Base-by-base conservation (phyloP, 2,113 vertebrate genomes). In the Antechinus stuartii region DNA sequence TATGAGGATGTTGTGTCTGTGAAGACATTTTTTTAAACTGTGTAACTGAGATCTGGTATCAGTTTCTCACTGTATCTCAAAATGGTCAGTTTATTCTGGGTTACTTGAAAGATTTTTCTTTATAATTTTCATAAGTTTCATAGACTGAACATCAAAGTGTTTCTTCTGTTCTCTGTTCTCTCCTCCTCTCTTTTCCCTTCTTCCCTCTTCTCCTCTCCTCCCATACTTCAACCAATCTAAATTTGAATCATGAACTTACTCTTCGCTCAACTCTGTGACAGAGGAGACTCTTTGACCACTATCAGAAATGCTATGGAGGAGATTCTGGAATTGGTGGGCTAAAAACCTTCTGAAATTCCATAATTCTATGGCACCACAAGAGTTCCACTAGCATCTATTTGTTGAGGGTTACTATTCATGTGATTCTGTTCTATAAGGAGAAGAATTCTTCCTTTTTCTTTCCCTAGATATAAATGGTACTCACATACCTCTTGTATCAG, bases 241-340 rank as follows among this genome's bases (percentile, higher is more conserved):
- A 49, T 90, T 30, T 50, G 23, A 50, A 47, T 90, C 12, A 2
- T n/a, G 10, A 4, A 35, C 16, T 49, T 49, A 90, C 26, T 90
- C 11, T 27, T 50, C 49, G 25, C 47, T 50, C 47, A 12, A 47
- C 94, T 97, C 30, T 90, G 92, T 97, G 97, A 97, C 97, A 97
- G 97, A 95, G 95, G 97, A 98, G 97, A 96, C 97, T 98, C 98
- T 97, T 97, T 97, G 98, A 98, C 98, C 98, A 97, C 61, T 93
- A 46, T 95, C 97, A 98, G 68, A 84, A 84, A 84, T 42, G 19
- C n/a, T 42, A 42, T 8, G 8, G 68, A 84, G 19, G n/a, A 84
- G 19, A 42, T 42, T 42, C 0, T 42, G 35, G 16, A n/a, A n/a
- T 76, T 76, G 35, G 61, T n/a, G 14, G 1, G 35, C 35, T 76